Base-by-base conservation (phyloP, 2,888 invertebrate genomes). In the Malthinus flaveolus region DNA sequence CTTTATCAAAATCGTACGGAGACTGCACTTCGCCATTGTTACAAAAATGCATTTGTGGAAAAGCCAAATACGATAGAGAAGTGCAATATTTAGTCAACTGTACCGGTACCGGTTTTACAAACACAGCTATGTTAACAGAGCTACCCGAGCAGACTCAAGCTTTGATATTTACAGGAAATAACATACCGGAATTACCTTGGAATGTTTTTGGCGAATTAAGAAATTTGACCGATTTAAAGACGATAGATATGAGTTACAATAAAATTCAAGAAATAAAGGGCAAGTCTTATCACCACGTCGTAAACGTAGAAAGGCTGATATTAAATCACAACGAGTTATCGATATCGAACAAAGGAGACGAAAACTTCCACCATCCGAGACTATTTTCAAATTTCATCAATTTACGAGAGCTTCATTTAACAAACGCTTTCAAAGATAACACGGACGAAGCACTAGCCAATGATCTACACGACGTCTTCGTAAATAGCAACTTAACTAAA, bases 201-300 rank as follows among this genome's bases (percentile, higher is more conserved):
- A 90, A 91, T 71, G 80, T 90, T 0, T 89, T 91, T 70, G 90
- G 90, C 0, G 84, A 82, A 33, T 78, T 83, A 31, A 83, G 82
- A 57, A 80, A 81, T 47, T 82, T 86, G 57, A 81, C 81, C 15
- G 78, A 82, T 42, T 75, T 90, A 45, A 81, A 82, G 61, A 81
- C 86, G 3, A 85, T 90, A 39, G 90, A 91, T 69, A 86, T 91
- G 87, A 87, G 87, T 61, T 86, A 84, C 71, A 91, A 91, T 73
- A 81, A 83, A 10, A 90, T 91, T 37, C 76, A 82, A 42, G 86
- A 86, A 64, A 89, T 91, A 45, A 84, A 85, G 59, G 90, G 90
- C 1, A 89, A 90, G 73, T 80, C 88, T 0, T 91, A 88, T 72
- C 90, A 91, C 71, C 87, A 86, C 68, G 90, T 90, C 0, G 81